Conservation (phyloP, 2,888 invertebrate genomes). For the Mamestra brassicae region DNA sequence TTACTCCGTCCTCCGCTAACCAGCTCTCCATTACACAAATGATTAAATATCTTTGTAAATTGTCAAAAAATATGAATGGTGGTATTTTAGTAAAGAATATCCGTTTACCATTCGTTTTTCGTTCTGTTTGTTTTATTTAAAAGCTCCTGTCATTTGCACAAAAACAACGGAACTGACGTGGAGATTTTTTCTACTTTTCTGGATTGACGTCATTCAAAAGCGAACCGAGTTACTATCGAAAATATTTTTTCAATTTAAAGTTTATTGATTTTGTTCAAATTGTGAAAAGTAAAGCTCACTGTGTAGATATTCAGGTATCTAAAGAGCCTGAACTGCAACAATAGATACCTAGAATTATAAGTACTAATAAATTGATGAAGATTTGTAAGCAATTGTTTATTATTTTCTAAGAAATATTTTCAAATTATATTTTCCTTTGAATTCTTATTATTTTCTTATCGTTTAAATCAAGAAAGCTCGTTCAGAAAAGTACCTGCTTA, state of each 20-base stretch:
- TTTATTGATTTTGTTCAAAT: neutral
- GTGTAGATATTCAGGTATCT: neutral
- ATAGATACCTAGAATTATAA: neutral
- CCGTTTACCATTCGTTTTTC: slow-evolving; percentile 16
- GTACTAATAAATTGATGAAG: neutral
- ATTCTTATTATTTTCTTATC: neutral
- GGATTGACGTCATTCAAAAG: slow-evolving; percentile 59
- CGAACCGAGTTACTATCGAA: slow-evolving; percentile 27
- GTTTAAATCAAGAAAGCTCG: neutral
- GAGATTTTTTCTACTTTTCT: slow-evolving; percentile 58
- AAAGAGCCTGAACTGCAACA: neutral
- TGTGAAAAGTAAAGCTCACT: neutral
- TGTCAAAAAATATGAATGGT: slow-evolving; percentile 1
- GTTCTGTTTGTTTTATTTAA: slow-evolving; percentile 53
- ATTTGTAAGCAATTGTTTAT: neutral
- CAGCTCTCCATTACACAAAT: slow-evolving; percentile 15
- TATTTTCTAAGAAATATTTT: neutral
- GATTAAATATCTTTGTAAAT: slow-evolving; percentile 23
- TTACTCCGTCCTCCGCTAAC: slow-evolving; percentile 14
- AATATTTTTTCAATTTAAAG: slow-evolving; percentile 5
- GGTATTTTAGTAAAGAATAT: slow-evolving; percentile 23
- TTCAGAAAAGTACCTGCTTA: slow-evolving; percentile 5
- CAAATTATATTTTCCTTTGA: neutral
- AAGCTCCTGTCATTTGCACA: slow-evolving; percentile 65
- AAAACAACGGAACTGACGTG: slow-evolving; percentile 52